Conservation (phyloP, 1,140 invertebrate species). For the Lutraria rhynchaena region DNA sequence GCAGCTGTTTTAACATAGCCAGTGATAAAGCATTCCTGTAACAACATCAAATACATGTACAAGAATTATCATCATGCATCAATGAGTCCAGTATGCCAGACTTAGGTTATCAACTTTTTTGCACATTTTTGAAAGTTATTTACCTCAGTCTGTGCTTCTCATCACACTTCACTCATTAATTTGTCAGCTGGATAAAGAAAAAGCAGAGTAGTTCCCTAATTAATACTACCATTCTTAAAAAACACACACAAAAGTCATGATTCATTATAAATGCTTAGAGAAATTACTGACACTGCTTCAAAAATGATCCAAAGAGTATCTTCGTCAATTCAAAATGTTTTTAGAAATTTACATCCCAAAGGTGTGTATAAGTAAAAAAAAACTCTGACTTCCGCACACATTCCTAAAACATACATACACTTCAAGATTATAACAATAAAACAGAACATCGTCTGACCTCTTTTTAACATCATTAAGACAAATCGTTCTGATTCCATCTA, state of each 20-base stretch:
- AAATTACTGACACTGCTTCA: neutral
- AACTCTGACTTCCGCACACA: too few relatives aligned
- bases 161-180: too few relatives aligned
- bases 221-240: neutral
- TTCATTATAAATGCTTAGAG: neutral
- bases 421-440: too few relatives aligned
- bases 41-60: neutral
- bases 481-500: slow-evolving; percentile 74
- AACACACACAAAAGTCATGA: too few relatives aligned
- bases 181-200: neutral
- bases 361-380: too few relatives aligned
- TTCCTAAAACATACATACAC: too few relatives aligned
- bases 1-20: slow-evolving; percentile 80
- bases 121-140: too few relatives aligned
- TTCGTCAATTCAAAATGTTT: too few relatives aligned
- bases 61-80: neutral
- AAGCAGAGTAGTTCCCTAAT: neutral
- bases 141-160: too few relatives aligned
- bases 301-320: too few relatives aligned
- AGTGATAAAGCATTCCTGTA: slow-evolving; percentile 82
- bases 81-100: neutral
- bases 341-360: too few relatives aligned
- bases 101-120: too few relatives aligned
- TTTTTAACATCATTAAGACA: slow-evolving; percentile 75
- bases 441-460: slow-evolving; percentile 59